Conservation (phyloP, 2,113 vertebrate genomes). For the Azemiops feae region DNA sequence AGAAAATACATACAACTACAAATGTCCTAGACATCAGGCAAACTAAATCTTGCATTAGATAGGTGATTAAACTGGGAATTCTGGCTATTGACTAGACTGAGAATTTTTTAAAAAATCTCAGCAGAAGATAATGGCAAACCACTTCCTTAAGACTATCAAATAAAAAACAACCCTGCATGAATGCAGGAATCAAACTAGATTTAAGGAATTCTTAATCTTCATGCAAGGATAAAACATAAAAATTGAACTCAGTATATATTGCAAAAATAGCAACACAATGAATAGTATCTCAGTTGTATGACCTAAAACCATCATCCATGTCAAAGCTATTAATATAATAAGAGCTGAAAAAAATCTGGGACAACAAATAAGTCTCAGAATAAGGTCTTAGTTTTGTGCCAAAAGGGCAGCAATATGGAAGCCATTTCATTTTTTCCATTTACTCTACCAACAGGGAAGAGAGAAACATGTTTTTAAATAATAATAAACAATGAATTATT, state of each 20-base stretch:
- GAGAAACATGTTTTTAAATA: neutral
- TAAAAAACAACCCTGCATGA: neutral
- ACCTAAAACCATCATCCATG: neutral
- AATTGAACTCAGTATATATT: neutral
- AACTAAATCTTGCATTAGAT: neutral
- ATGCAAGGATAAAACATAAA: neutral
- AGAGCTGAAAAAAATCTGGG: neutral
- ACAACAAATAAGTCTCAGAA: neutral
- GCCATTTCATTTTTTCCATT: neutral
- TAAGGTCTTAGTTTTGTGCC: neutral
- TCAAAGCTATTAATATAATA: neutral
- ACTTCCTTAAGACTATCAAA: neutral
- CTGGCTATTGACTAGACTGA: neutral
- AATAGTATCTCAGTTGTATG: neutral
- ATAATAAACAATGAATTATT: neutral
- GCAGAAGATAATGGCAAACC: neutral
- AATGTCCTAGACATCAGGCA: neutral
- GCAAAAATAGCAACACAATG: neutral
- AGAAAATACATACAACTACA: neutral
- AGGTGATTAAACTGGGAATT: neutral
- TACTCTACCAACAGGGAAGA: neutral
- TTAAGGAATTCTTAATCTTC: neutral
- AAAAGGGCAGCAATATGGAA: neutral
- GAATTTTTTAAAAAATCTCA: neutral
- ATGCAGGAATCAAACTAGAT: neutral